Base-by-base conservation (phyloP, 53 echinoderm and acorn worm genomes). In the Apostichopus leukothele region DNA sequence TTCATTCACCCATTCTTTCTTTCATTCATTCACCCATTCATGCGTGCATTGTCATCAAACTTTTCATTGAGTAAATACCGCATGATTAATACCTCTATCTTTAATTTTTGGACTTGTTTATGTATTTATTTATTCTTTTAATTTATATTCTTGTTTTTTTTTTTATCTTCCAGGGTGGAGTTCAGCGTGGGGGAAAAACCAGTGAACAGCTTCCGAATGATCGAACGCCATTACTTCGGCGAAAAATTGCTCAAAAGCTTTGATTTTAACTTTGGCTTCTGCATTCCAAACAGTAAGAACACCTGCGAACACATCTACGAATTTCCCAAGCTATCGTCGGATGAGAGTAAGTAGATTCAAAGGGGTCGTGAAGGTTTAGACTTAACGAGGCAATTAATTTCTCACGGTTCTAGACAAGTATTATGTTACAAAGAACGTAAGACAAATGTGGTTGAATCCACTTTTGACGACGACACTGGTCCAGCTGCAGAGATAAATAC, bases 271-370 rank as follows among this genome's bases (percentile, higher is more conserved):
- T 97, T 97, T 93, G 98, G 95, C 67, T 97, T 97, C 89, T 94
- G 94, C 92, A 97, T 97, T 94, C 98, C 98, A 51, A 95, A 97
- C 86, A 97, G 98, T 93, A 97, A 95, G 91, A 97, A 97, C 87
- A 97, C 98, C 52, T 97, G 98, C 78, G 98, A 97, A 90, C 98
- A 97, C 92, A 97, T 97, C 92, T 97, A 97, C 73, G 98, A 97
- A 89, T 97, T 97, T 60, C 98, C 98, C 53, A 90, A 91, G 71
- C 92, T 97, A 73, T 67, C 92, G 16, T 74, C 91, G 60, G 91
- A 94, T 76, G 94, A 96, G 89, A 91, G 96, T 96, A 92, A 96
- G 94, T 94, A 39, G 39, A 39, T 71, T 71, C 71, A 16, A 57
- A 57, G 10, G 57, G 57, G 8, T 10, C 7, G 57, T 57, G 57